Conservation (phyloP, 2,888 invertebrate species). For the Sipha maydis region DNA sequence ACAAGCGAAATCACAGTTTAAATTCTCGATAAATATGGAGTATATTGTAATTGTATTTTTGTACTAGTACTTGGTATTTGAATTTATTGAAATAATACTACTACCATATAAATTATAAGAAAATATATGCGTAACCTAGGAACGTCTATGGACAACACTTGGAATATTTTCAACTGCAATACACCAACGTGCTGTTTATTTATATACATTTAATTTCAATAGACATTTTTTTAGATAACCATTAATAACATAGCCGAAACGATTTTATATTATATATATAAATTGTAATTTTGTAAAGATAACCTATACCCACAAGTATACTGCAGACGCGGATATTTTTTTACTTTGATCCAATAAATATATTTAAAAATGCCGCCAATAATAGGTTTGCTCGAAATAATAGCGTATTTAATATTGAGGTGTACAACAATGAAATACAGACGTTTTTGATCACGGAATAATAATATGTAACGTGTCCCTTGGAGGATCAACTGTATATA, state of each 20-base stretch:
- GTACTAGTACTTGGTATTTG: no score
- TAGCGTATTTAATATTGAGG: conserved; percentile 19
- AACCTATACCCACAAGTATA: not conserved
- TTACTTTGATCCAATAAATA: conserved; percentile 58
- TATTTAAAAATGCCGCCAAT: conserved; percentile 56
- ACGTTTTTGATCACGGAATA: conserved; percentile 57
- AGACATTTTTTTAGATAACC: not conserved
- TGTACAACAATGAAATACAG: conserved; percentile 50
- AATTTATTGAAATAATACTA: no score
- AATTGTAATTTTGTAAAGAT: not conserved
- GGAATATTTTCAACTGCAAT: not conserved
- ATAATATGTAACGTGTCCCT: conserved; percentile 50
- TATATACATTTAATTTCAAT: not conserved
- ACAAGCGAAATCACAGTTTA: not conserved
- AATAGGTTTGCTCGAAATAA: conserved; percentile 53
- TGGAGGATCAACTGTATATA: conserved; percentile 19
- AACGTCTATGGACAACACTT: no score
- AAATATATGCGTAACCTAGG: no score
- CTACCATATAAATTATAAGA: no score
- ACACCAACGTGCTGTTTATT: not conserved
- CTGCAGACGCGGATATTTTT: not conserved
- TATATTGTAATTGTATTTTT: no score
- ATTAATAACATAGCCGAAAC: not conserved
- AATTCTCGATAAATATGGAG: not conserved
- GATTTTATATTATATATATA: not conserved